Evolutionary conservation across 2,113 vertebrate species (phyloP).

Genomic region (Psophia crepitans): DNA sequence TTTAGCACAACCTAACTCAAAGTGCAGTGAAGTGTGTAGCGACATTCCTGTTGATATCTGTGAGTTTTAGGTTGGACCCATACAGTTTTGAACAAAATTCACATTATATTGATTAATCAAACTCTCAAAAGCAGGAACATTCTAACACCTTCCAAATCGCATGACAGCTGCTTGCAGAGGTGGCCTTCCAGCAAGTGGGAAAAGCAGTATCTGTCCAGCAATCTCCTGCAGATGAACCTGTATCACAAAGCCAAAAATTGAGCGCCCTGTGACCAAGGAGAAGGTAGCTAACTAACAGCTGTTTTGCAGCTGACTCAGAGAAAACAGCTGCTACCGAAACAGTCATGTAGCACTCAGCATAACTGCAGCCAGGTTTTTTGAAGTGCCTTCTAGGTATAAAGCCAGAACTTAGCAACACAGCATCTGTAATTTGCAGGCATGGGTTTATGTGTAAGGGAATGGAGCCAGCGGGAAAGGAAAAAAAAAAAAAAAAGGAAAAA

Average conservation of each 20-base stretch:
- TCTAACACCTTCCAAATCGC: not conserved
- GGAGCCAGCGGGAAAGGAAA: not conserved
- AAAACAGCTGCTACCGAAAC: slow-evolving; percentile 38
- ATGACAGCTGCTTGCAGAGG: not conserved
- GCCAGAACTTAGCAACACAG: not conserved
- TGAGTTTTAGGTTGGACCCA: not conserved
- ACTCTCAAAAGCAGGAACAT: not conserved
- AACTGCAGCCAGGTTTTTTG: not conserved
- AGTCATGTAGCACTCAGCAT: not conserved
- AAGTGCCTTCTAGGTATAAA: slow-evolving; percentile 2
- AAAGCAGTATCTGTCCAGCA: not conserved
- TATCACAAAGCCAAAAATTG: not conserved
- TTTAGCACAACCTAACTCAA: slow-evolving; percentile 15
- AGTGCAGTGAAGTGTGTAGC: not conserved
- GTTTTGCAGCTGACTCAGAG: slow-evolving; percentile 55
- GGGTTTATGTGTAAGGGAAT: not conserved
- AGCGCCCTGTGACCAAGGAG: not conserved
- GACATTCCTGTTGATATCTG: not conserved
- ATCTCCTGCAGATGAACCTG: not conserved
- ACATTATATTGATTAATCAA: slow-evolving; percentile 17
- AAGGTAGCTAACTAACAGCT: slow-evolving; percentile 7
- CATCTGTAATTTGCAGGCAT: not conserved
- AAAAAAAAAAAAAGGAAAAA: too few species aligned
- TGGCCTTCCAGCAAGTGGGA: not conserved
- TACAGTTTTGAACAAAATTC: slow-evolving; percentile 26